A percentile compares a stretch with the other conserved stretches of the same genome.
phyloP scores from a whole-genome alignment of 2,888 invertebrate genomes.

The Sinotaia quadrata region DNA sequence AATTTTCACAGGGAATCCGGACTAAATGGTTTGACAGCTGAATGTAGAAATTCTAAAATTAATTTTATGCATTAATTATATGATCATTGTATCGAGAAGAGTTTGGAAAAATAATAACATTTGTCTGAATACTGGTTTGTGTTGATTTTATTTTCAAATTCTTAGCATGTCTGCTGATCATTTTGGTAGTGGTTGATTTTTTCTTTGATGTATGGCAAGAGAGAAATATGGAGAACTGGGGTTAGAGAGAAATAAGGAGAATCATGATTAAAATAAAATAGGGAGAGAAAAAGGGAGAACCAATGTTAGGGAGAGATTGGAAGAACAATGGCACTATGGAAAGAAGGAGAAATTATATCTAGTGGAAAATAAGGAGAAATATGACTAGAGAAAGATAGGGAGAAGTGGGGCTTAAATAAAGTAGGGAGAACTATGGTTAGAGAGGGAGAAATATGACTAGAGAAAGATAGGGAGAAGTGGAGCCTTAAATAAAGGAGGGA shows the following conservation, averaged over 20 bases:
- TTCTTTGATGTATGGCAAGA: too few species aligned
- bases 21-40: neutral
- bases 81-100: too few species aligned
- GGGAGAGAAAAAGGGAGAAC: conserved; percentile 2
- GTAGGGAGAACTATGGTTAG: neutral
- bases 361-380: neutral
- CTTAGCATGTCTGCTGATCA: too few species aligned
- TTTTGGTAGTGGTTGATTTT: too few species aligned
- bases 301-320: conserved; percentile 1
- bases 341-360: neutral
- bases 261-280: neutral
- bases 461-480: neutral
- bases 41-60: too few species aligned
- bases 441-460: neutral
- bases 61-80: too few species aligned
- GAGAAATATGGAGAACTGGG: too few species aligned
- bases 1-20: conserved; percentile 18
- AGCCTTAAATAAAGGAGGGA: neutral
- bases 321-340: too few species aligned
- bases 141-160: too few species aligned
- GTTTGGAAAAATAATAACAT: too few species aligned
- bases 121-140: too few species aligned
- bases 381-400: neutral
- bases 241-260: too few species aligned
- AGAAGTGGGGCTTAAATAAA: neutral